These are phyloP conservation scores for Drosophila ustulata DNA, from an alignment of 2,888 invertebrate genomes.

Conservation along the genomic window DNA sequence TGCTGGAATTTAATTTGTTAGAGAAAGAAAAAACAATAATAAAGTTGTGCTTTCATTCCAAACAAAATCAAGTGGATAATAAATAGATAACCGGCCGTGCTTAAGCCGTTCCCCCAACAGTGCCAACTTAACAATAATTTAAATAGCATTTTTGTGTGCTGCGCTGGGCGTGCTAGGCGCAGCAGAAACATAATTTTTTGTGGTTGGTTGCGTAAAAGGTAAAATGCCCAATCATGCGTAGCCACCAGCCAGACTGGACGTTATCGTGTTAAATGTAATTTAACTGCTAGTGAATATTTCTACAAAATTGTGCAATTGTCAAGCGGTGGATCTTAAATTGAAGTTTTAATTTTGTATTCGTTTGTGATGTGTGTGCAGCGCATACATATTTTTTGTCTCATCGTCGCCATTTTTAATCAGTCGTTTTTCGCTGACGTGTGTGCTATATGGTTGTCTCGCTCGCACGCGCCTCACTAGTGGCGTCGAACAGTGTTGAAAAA, in stretches of 20 bases:
- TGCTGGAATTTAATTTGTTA: conserved; percentile 81
- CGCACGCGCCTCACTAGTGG: conserved; percentile 25
- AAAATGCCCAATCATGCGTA: conserved; percentile 46
- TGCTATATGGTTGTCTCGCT: conserved; percentile 49
- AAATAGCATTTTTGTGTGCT: conserved; percentile 38
- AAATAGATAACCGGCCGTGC: conserved; percentile 33
- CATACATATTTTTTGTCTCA: conserved; percentile 69
- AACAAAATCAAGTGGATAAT: conserved; percentile 63
- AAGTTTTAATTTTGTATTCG: conserved; percentile 47
- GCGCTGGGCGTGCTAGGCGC: conserved; percentile 57
- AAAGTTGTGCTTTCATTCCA: conserved; percentile 71
- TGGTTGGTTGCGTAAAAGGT: conserved; percentile 77
- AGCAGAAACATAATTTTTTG: conserved; percentile 45
- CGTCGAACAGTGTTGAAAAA: conserved; percentile 57
- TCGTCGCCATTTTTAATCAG: conserved; percentile 77
- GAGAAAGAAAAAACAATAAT: conserved; percentile 83
- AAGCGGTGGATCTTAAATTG: conserved; percentile 19
- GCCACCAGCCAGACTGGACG: neutral
- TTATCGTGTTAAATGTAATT: neutral
- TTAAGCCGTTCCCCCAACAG: conserved; percentile 19
- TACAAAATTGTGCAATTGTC: conserved; percentile 1
- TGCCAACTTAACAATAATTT: conserved; percentile 22
- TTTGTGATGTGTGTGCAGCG: conserved; percentile 59
- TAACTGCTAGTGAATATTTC: neutral
- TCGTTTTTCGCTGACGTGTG: conserved; percentile 68